phyloP scores from a whole-genome alignment of 2,888 invertebrate species.

The Coremacera marginata region DNA sequence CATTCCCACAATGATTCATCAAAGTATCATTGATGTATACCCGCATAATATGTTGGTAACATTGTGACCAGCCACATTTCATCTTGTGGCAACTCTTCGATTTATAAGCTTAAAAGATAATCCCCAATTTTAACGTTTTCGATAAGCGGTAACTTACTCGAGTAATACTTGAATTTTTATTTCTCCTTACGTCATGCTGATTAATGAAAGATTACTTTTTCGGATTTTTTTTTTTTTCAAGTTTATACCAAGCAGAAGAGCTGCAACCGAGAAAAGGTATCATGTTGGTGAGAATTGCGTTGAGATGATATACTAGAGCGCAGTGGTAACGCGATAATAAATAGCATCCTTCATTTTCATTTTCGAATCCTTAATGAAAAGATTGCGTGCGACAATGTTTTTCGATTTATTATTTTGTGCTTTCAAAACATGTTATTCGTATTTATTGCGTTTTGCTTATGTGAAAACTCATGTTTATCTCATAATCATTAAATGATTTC shows the following conservation, averaged over 20 bases:
- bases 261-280: neutral
- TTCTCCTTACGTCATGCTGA: neutral
- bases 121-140: neutral
- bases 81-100: neutral
- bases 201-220: neutral
- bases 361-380: constrained; percentile 15
- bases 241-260: neutral
- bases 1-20: too few species aligned
- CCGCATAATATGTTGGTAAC: too few species aligned
- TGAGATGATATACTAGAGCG: neutral
- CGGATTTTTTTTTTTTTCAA: neutral
- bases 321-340: neutral
- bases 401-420: neutral
- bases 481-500: constrained; percentile 8
- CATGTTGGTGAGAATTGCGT: neutral
- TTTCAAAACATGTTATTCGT: neutral
- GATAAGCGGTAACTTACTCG: too few species aligned
- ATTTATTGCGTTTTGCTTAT: neutral
- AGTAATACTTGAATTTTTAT: too few species aligned
- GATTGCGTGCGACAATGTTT: neutral
- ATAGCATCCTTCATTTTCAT: neutral
- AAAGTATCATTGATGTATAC: too few species aligned
- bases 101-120: constrained; percentile 1
- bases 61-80: neutral
- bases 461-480: neutral